phyloP scores from a whole-genome alignment of 64 coral and sea anemone species.

The Catalaphyllia jardinei region DNA sequence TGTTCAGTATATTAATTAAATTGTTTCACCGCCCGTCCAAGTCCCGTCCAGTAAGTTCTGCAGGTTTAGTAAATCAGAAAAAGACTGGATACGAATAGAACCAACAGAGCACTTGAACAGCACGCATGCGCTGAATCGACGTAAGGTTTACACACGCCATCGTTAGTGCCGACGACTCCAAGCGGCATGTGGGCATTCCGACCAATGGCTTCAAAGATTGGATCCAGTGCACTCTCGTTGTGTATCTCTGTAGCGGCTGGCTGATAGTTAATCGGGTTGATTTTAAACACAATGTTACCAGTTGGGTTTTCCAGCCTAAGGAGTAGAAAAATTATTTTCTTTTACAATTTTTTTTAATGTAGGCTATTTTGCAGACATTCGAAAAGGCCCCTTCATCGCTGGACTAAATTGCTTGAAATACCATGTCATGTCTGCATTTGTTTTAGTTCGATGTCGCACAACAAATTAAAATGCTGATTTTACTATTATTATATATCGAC shows the following conservation, averaged over 20 bases:
- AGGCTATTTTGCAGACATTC: not conserved
- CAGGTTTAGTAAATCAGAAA: not conserved
- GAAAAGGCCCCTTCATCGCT: no score
- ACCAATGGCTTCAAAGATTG: slow-evolving; percentile 20
- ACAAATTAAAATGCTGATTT: no score
- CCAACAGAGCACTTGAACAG: not conserved
- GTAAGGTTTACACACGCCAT: slow-evolving; percentile 16
- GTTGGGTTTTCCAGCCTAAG: slow-evolving; percentile 3
- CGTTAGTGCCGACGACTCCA: not conserved
- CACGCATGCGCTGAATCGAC: slow-evolving; percentile 12
- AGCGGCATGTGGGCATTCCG: slow-evolving; percentile 18
- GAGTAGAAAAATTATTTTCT: not conserved
- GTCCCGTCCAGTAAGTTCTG: not conserved
- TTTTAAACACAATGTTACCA: not conserved
- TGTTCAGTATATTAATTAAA: not conserved
- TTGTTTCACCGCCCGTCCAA: not conserved
- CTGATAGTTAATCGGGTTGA: slow-evolving; percentile 19
- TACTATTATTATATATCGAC: no score
- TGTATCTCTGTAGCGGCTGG: slow-evolving; percentile 1
- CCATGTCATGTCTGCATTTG: no score
- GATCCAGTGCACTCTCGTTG: not conserved
- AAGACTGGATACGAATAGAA: not conserved
- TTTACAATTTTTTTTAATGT: not conserved
- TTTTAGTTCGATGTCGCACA: no score
- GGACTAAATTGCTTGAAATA: no score